Percentiles rank a stretch among this genome's conserved stretches.
These are phyloP conservation scores for Champsocephalus esox DNA, from an alignment of 2,797 vertebrate genomes.

Conservation along the genomic window DNA sequence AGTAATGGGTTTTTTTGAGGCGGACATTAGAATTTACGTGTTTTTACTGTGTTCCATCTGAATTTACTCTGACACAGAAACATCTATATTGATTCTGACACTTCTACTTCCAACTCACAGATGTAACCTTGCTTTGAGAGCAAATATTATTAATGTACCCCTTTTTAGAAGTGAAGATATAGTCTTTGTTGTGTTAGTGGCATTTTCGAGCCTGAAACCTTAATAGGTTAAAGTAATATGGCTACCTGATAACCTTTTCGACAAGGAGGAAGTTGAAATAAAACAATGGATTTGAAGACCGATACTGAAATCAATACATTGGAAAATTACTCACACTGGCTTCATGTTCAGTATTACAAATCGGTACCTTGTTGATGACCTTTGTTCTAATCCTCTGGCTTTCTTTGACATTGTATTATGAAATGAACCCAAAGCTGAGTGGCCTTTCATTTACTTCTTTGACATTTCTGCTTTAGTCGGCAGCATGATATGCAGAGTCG, in stretches of 20 bases:
- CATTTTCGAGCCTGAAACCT: no score
- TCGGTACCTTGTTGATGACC: constrained; percentile 4
- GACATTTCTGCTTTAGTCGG: constrained; percentile 58
- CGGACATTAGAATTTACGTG: no score
- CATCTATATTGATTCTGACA: no score
- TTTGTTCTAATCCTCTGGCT: constrained; percentile 10
- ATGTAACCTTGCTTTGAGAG: no score
- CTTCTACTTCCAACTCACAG: no score
- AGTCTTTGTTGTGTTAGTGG: no score
- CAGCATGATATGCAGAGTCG: neutral
- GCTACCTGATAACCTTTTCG: neutral
- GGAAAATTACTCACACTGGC: neutral
- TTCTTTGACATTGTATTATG: constrained; percentile 9
- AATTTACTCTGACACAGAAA: no score
- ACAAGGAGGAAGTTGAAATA: neutral
- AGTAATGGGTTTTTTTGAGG: no score
- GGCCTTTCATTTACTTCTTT: constrained; percentile 37
- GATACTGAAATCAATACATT: neutral
- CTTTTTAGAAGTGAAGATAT: no score
- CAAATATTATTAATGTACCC: no score
- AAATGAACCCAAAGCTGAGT: constrained; percentile 11
- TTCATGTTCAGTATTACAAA: constrained; percentile 1
- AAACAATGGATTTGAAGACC: neutral
- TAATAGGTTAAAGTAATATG: neutral
- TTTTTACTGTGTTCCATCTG: no score